Evolutionary conservation across 2,797 vertebrate species (phyloP), one percentile per base, ranked within the genome.

Genomic region (Amblyopsis hoosieri): DNA sequence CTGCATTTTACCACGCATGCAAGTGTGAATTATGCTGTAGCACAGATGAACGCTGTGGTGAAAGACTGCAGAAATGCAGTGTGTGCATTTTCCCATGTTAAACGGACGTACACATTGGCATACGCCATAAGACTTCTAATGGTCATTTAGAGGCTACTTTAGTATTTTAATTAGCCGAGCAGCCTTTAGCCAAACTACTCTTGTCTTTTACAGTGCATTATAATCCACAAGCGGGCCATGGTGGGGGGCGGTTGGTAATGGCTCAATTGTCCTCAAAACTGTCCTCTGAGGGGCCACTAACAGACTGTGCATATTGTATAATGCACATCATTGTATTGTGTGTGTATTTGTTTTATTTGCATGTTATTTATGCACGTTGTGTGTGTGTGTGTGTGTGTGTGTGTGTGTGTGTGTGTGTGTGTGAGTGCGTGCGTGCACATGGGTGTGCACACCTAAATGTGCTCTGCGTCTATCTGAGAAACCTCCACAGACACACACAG

Each of bases 131-230:
- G 66, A 70, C 81, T 83, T 67, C 64, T 82, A 73, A 85, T 77
- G 75, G 78, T 85, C 76, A 80, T 87, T 87, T 87, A 72, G 73
- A 83, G 69, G 82, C 80, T 75, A 62, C 46, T 67, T 80, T 78
- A 78, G 76, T 78, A 79, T 86, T 87, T 86, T 89, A 90, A 89
- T 90, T 89, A 89, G 79, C 78, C 83, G 76, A 72, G 85, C 88
- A 85, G 80, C 78, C 76, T 86, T 85, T 74, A 76, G 78, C 67
- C 68, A 79, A 74, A 80, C 72, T 72, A 66, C 76, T 67, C 71
- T 78, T 74, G 78, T 83, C 67, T 75, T 83, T 84, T 75, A 69
- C 63, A 64, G 66, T 80, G 66, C 57, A 76, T 74, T 72, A 71
- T 5, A 72, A 62, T 62, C 71, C 67, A 65, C 66, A 63, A 72